Conservation (phyloP, 2,888 invertebrate genomes). For the Autographa pulchrina region DNA sequence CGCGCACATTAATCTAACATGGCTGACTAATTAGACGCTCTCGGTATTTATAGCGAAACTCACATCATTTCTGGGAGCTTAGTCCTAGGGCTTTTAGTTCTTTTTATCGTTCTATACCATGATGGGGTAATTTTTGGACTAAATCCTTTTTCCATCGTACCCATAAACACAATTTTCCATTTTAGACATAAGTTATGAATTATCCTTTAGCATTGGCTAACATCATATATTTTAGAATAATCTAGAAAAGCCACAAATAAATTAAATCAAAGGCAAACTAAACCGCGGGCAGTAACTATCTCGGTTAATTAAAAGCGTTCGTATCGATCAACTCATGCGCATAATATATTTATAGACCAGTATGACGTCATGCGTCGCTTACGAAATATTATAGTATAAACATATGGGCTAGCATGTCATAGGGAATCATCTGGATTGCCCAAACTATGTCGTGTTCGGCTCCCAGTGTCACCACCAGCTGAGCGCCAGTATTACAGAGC, state of each 20-base stretch:
- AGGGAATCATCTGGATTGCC: background rate
- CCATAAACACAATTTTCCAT: too few relatives aligned
- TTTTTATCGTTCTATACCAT: background rate
- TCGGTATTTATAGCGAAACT: conserved; percentile 20
- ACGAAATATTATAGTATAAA: conserved; percentile 30
- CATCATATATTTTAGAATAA: too few relatives aligned
- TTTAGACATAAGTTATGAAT: too few relatives aligned
- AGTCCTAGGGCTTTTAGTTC: conserved; percentile 1
- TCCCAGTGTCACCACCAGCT: too few relatives aligned
- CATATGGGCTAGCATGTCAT: conserved; percentile 26
- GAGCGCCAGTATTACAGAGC: too few relatives aligned
- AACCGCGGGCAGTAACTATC: conserved; percentile 8
- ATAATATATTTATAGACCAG: conserved; percentile 40
- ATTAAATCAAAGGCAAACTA: background rate
- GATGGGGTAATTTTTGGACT: background rate
- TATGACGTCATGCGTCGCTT: conserved; percentile 14
- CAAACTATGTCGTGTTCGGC: too few relatives aligned
- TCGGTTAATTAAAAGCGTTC: conserved; percentile 40
- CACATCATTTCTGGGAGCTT: conserved; percentile 23
- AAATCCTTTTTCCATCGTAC: background rate
- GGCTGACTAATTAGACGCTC: conserved; percentile 29
- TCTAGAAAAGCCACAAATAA: background rate
- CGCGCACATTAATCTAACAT: conserved; percentile 30
- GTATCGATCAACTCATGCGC: conserved; percentile 51
- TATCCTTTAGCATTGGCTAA: too few relatives aligned